Evolutionary conservation across 2,797 vertebrate species (phyloP), one percentile per base, ranked within the genome.

Genomic region (Orientallactaga sibirica): DNA sequence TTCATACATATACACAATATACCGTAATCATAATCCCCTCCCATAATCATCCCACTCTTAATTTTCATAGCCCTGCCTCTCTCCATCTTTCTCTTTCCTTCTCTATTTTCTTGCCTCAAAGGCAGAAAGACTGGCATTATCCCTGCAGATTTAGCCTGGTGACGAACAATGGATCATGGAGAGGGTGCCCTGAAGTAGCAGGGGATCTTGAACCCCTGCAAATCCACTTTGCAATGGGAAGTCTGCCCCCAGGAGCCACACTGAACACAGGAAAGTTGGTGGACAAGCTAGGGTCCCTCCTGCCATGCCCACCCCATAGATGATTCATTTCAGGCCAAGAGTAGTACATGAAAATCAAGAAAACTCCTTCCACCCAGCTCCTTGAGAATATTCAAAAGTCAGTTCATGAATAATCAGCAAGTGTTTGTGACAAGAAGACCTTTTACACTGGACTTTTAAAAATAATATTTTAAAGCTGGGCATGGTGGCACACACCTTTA

Each of bases 51-150:
- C 70, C 7, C 29, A 19, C 24, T 24, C 25, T 41, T 85, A n/a
- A 77, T 77, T 92, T 86, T 55, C 10, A 55, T 15, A 55, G 55
- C 55, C 55, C 48, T 88, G 75, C n/a, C 43, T 93, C 1, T 29
- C 29, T 43, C 80, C 6, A 48, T 97, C 75, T 67, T 24, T 90
- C 18, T 88, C 18, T 24, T 70, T 29, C 58, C 86, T 68, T 11
- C 84, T 81, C 82, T 73, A 9, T 20, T 66, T 55, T 78, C 97
- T 98, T 96, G 98, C 98, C 98, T 99, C 98, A 97, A 98, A 98
- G 64, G 78, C 97, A 33, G 77, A 80, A 37, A 20, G 11, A 33
- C 27, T 75, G n/a, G 25, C 16, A 37, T n/a, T 41, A 43, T 9
- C 5, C 18, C 48, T 81, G 27, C 6, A 66, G 77, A 83, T 79